Evolutionary conservation across 2,797 vertebrate species (phyloP).

Genomic region (Anguilla marmorata): DNA sequence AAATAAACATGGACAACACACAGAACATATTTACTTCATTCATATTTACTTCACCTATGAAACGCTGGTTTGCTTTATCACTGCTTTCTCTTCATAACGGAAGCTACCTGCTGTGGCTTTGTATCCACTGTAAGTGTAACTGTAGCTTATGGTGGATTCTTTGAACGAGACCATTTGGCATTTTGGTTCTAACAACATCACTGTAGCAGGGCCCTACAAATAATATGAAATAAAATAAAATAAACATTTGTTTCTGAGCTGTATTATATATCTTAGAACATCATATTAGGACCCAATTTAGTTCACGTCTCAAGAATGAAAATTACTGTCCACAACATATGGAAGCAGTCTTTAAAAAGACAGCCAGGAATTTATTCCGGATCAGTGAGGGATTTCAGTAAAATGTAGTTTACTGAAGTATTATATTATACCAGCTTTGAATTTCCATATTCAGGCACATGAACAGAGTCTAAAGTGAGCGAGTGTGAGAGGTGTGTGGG

Average conservation of each 20-base stretch:
- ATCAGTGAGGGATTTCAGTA: slow-evolving; percentile 63
- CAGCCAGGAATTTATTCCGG: slow-evolving; percentile 50
- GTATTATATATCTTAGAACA: neutral
- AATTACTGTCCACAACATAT: slow-evolving; percentile 65
- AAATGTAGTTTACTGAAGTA: slow-evolving; percentile 64
- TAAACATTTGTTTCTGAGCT: neutral
- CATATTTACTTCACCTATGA: neutral
- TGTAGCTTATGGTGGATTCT: neutral
- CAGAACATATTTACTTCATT: neutral
- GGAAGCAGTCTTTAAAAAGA: slow-evolving; percentile 57
- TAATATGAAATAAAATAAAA: neutral
- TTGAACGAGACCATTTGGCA: neutral
- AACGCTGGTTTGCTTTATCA: neutral
- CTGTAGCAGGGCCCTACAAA: neutral
- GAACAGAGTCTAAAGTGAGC: slow-evolving; percentile 23
- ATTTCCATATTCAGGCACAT: slow-evolving; percentile 70
- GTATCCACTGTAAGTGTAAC: neutral
- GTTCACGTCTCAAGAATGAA: slow-evolving; percentile 66
- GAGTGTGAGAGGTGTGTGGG: slow-evolving; percentile 53
- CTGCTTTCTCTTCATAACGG: neutral
- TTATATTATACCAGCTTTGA: slow-evolving; percentile 3
- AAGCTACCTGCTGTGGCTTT: neutral
- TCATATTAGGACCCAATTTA: slow-evolving; percentile 47
- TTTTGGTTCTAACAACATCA: neutral
- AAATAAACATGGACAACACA: neutral